phyloP scores from a whole-genome alignment of 2,113 vertebrate species.

The Campylomormyrus numenius region DNA sequence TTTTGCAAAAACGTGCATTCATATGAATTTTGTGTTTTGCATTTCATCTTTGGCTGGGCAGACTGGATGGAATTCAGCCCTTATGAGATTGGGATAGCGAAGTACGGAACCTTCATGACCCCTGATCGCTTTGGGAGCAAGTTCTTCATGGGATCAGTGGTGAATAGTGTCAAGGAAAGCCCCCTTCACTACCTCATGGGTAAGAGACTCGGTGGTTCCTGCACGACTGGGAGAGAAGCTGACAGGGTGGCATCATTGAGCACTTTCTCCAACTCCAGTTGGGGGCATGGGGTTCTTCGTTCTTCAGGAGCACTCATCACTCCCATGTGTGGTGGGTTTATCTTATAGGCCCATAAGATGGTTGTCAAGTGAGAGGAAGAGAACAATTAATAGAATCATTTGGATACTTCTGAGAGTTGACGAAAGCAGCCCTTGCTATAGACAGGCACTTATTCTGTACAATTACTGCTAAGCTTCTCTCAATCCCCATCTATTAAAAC shows the following conservation, averaged over 20 bases:
- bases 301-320: background rate
- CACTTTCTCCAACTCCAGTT: background rate
- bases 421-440: background rate
- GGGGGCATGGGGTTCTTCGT: background rate
- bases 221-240: background rate
- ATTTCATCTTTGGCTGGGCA: too few relatives aligned
- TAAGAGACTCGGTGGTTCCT: slow-evolving; percentile 49
- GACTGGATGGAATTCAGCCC: too few relatives aligned
- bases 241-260: too few relatives aligned
- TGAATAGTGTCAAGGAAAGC: slow-evolving; percentile 85
- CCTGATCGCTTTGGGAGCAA: slow-evolving; percentile 94
- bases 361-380: background rate
- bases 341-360: background rate
- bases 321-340: background rate
- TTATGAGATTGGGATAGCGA: slow-evolving; percentile 64
- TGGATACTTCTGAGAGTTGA: background rate
- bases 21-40: too few relatives aligned
- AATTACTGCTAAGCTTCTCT: background rate
- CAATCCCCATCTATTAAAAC: background rate
- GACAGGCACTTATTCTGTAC: background rate
- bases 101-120: slow-evolving; percentile 95
- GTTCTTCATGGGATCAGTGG: slow-evolving; percentile 91
- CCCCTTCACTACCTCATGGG: slow-evolving; percentile 97
- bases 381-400: background rate
- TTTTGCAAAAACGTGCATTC: too few relatives aligned